These are phyloP conservation scores for Pachyuromys duprasi DNA, from an alignment of 2,797 vertebrate genomes.

Conservation along the genomic window DNA sequence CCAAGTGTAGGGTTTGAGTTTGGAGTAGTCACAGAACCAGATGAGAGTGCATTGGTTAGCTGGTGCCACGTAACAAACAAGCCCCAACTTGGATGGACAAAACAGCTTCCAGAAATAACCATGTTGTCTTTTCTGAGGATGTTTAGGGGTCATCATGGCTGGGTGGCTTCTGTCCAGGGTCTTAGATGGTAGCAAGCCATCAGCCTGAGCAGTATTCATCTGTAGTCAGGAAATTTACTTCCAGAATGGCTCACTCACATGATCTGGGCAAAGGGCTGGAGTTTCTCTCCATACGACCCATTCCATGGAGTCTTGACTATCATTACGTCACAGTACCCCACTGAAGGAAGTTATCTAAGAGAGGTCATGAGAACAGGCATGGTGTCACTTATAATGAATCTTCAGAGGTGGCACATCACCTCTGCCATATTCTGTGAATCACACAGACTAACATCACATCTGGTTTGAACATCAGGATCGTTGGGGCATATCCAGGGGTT, in stretches of 20 bases:
- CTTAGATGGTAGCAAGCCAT: not conserved
- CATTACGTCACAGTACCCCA: not conserved
- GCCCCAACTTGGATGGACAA: not conserved
- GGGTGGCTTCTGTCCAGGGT: not conserved
- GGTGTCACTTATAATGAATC: not conserved
- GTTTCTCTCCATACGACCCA: not conserved
- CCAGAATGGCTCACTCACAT: not conserved
- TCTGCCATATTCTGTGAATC: not conserved
- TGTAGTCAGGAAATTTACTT: not conserved
- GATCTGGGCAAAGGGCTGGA: not conserved
- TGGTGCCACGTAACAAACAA: not conserved
- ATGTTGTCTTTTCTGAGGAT: not conserved
- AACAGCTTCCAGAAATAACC: too few species aligned
- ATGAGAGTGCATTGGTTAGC: not conserved
- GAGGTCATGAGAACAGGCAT: not conserved
- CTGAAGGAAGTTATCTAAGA: not conserved
- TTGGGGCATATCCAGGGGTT: accelerated
- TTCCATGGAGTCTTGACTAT: not conserved
- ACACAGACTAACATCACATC: not conserved
- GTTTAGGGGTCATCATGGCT: not conserved
- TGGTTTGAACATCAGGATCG: not conserved
- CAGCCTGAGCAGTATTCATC: not conserved
- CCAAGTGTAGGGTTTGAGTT: not conserved
- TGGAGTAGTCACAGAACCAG: not conserved
- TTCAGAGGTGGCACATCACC: not conserved